Evolutionary conservation across 2,797 vertebrate species (phyloP).

Genomic region (Notamacropus eugenii): DNA sequence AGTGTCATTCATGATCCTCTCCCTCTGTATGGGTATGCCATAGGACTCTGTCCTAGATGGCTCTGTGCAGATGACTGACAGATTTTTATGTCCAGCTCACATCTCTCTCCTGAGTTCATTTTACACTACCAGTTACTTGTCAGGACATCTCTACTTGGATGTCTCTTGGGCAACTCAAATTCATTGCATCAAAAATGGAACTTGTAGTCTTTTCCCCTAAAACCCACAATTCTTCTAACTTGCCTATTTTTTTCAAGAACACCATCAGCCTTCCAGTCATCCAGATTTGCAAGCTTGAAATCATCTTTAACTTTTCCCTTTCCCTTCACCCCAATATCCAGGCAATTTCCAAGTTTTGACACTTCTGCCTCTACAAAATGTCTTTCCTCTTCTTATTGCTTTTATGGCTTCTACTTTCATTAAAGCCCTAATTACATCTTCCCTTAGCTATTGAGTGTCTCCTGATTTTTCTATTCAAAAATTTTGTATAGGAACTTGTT

Average conservation of each 20-base stretch:
- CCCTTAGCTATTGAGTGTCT: not conserved
- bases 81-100: not conserved
- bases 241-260: not conserved
- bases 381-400: not conserved
- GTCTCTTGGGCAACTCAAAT: not conserved
- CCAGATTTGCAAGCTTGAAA: not conserved
- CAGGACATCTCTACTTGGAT: not conserved
- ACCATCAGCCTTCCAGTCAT: not conserved
- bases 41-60: not conserved
- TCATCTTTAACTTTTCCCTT: not conserved
- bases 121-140: not conserved
- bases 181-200: not conserved
- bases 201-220: too few relatives aligned
- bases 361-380: not conserved
- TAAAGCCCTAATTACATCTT: not conserved
- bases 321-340: not conserved
- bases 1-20: not conserved
- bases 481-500: not conserved
- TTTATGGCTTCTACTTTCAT: not conserved
- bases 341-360: not conserved
- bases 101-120: not conserved
- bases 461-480: not conserved
- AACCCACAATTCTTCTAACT: not conserved
- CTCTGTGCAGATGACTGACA: not conserved
- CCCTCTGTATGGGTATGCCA: not conserved